Base-by-base conservation (phyloP, 2,113 vertebrate genomes). In the Dipodomys spectabilis region DNA sequence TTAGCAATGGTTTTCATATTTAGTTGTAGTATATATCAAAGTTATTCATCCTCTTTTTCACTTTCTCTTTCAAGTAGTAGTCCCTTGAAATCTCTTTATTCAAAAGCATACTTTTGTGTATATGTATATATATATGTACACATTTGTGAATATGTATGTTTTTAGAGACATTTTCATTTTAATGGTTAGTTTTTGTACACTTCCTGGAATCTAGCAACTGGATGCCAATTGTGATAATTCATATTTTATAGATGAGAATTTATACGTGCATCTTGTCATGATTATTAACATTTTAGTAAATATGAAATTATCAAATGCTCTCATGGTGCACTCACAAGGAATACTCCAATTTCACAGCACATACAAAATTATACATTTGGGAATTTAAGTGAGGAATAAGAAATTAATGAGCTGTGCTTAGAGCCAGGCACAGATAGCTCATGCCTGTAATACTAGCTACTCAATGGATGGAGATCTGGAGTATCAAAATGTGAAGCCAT, bases 201-300 rank as follows among this genome's bases (percentile, higher is more conserved):
- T 91, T 84, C 39, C 53, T 57, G 12, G 53, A 57, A 57, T 57
- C 53, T 57, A 92, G 9, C 65, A 82, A 94, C 18, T 78, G 7
- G 15, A 28, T 86, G 91, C 19, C 23, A 82, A n/a, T 11, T 53
- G 19, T 6, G 57, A 10, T 90, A 87, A 78, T 89, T 7, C 62
- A 25, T 86, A 92, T 80, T 53, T 92, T 88, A 84, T 6, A 78
- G 27, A 67, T 69, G 95, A 69, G 67, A 32, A 71, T 91, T 68
- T 92, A 68, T 30, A 64, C 45, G 72, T 68, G 23, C 32, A 75
- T 80, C 75, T 86, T 90, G 9, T 82, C 60, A 88, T 80, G 23
- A 86, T 18, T 60, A 68, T 32, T 19, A 77, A 3, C 18, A 64
- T 23, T 69, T 91, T 68, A 96, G 15, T 88, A 16, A 92, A 44